phyloP scores from a whole-genome alignment of 1,140 invertebrate species.

The Eurosta solidaginis region DNA sequence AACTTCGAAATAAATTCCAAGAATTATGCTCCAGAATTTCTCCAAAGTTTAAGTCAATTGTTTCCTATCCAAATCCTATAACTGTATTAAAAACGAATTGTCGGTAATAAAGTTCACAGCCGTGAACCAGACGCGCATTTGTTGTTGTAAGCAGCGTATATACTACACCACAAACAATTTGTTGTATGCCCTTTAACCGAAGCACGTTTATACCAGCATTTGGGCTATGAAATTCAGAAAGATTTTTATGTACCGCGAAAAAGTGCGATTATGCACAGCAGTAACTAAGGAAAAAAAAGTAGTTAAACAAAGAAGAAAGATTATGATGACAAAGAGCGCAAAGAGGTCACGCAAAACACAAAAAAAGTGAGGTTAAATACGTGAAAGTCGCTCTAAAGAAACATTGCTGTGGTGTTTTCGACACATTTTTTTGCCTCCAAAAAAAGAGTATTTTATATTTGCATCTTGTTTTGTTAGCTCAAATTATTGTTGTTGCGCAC shows the following conservation, averaged over 20 bases:
- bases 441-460: too few species aligned
- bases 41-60: too few species aligned
- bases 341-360: background rate
- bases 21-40: too few species aligned
- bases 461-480: too few species aligned
- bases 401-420: background rate
- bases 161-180: background rate
- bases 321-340: background rate
- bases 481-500: background rate
- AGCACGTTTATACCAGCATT: background rate
- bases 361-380: constrained; percentile 25
- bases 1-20: too few species aligned
- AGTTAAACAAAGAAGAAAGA: background rate
- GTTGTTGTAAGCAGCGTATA: background rate
- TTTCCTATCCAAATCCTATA: too few species aligned
- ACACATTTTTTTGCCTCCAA: too few species aligned
- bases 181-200: background rate
- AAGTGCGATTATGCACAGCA: background rate
- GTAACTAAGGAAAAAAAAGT: background rate
- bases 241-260: background rate
- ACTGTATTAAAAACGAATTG: too few species aligned
- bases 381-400: background rate
- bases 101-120: too few species aligned
- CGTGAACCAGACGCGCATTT: too few species aligned
- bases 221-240: background rate